Base-by-base conservation (phyloP, 1,140 invertebrate genomes). In the Camponotus pennsylvanicus region DNA sequence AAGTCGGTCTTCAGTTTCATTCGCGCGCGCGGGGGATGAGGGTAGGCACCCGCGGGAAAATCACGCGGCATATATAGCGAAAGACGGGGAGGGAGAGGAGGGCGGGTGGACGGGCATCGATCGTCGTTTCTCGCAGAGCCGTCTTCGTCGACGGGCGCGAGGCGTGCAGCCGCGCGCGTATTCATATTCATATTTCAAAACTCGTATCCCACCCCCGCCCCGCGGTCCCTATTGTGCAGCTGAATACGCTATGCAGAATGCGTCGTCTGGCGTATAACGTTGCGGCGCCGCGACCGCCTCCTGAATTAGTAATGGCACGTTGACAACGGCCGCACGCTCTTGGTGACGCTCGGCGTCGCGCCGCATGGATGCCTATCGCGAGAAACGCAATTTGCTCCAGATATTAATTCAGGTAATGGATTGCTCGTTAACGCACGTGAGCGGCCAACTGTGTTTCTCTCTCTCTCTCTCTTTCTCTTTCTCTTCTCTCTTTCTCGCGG, bases 171-270 rank as follows among this genome's bases (percentile, higher is more conserved):
- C 86, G 75, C 82, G 85, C 66, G 34, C 84, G 91, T 91, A 92
- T 92, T 92, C 92, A 91, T 92, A 92, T 92, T 91, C 92, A 92
- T 92, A 92, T 91, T 92, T 92, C 91, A 92, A 92, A 92, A 92
- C 92, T 92, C 92, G 88, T 89, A 91, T 18, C 49, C 49, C 49
- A 1, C 49, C 15, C 18, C 49, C 15, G 1, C 13, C 67, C 90
- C 89, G 89, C 89, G 91, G 90, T 85, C 91, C 92, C 91, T 91
- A 92, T 92, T 92, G 92, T 92, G 89, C 86, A 86, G 88, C 70
- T 91, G 91, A 92, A 92, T 92, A 88, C 89, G 87, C 90, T 92
- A 93, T 92, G 92, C 92, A 92, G 90, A 92, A 91, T 92, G 88
- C 91, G 91, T 93, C 91, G 92, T 88, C 87, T 90, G 88, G 86